Evolutionary conservation across 2,888 invertebrate genomes (phyloP).

Genomic region (Thymelicus acteon): DNA sequence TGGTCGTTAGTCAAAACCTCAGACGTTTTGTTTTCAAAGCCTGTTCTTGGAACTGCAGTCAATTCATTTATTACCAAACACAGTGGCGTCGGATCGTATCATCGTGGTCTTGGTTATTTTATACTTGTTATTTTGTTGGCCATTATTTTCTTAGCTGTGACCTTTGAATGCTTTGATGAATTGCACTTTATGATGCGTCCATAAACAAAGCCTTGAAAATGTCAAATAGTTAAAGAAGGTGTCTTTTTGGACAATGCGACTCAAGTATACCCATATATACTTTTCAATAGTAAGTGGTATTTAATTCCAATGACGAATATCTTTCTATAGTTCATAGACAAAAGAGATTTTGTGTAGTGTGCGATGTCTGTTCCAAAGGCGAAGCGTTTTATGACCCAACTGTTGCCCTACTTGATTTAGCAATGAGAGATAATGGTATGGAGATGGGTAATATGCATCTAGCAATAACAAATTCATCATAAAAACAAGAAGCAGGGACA

Average conservation of each 20-base stretch:
- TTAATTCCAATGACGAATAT: background rate
- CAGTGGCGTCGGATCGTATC: slow-evolving; percentile 50
- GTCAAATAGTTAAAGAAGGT: background rate
- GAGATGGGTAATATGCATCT: background rate
- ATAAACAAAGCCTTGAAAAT: no score
- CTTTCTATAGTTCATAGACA: background rate
- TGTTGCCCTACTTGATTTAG: slow-evolving; percentile 25
- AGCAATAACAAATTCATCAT: slow-evolving; percentile 7
- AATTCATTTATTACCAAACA: slow-evolving; percentile 47
- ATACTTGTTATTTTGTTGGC: slow-evolving; percentile 34
- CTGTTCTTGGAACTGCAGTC: slow-evolving; percentile 47
- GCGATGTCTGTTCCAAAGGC: slow-evolving; percentile 2
- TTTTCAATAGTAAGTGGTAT: background rate
- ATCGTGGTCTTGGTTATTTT: slow-evolving; percentile 45
- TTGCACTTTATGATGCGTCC: background rate
- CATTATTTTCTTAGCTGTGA: background rate
- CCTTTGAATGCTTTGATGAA: slow-evolving; percentile 10
- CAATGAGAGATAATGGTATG: slow-evolving; percentile 12
- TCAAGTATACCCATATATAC: background rate
- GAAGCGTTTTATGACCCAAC: slow-evolving; percentile 23
- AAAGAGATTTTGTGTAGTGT: background rate
- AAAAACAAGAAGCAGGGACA: background rate
- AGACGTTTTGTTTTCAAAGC: slow-evolving; percentile 39
- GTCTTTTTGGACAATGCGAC: background rate
- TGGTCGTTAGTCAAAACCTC: slow-evolving; percentile 19